Evolutionary conservation across 2,113 vertebrate species (phyloP), one percentile per base, ranked within the genome.

Genomic region (Phrynocephalus versicolor): DNA sequence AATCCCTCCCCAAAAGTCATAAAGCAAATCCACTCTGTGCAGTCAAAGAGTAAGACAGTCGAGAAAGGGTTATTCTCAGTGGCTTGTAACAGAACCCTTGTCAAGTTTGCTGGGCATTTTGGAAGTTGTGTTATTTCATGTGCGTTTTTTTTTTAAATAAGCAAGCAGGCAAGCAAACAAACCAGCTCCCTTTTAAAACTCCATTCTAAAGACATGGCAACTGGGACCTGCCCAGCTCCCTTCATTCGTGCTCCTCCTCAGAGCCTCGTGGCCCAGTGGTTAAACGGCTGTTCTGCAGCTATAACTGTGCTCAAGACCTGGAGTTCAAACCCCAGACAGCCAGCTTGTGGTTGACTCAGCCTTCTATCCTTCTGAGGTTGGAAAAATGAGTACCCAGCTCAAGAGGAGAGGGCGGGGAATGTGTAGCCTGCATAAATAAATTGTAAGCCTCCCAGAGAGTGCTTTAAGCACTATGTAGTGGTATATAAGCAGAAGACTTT

Each of bases 1-100:
- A 57, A 70, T 84, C 55, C 57, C 71, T 81, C 39, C 39, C 84
- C 33, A 74, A 18, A 75, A 81, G 65, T 51, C 58, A 80, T 65
- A 64, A 74, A 74, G 73, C 25, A 69, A 65, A 23, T 37, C n/a
- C 51, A 58, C 77, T 58, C 30, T 64, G 30, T 60, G 23, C 45
- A 72, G 30, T 14, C 2, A 73, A 80, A 79, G 39, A 41, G n/a
- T 80, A 39, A 51, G 35, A 5, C 79, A 79, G 2, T 4, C 45
- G 18, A 1, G 41, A 58, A 13, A 60, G 37, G 45, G 15, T 21
- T 85, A 41, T 13, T 79, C 39, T 27, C 67, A 51, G 18, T 8
- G 35, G 21, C 35, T 80, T 30, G 23, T 62, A 62, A 79, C 9
- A 62, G n/a, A 72, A 19, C 35, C 37, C 39, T 15, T 60, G 35